These are phyloP conservation scores for Austrofundulus limnaeus DNA, from an alignment of 2,113 vertebrate genomes.

Conservation along the genomic window DNA sequence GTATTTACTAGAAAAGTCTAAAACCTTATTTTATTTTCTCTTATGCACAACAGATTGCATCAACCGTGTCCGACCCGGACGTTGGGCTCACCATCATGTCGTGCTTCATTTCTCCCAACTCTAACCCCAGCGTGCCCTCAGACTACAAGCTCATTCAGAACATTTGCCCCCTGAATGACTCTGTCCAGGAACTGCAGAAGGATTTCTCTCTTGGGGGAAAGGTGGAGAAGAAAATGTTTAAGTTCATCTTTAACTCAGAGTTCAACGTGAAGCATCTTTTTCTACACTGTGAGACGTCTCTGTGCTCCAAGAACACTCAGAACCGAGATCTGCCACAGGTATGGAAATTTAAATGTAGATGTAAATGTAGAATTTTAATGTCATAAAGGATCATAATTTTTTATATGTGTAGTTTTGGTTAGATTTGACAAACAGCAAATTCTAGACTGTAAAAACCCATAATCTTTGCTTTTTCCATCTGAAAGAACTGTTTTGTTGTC, in stretches of 20 bases:
- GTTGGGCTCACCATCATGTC: conserved; percentile 90
- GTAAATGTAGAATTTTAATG: no score
- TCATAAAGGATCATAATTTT: no score
- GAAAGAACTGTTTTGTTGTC: not conserved
- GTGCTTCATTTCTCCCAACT: conserved; percentile 86
- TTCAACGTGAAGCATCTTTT: conserved; percentile 87
- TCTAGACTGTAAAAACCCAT: no score
- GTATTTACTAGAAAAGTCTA: not conserved
- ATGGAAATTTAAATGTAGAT: no score
- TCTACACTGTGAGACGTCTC: conserved; percentile 91
- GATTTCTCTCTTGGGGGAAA: conserved; percentile 73
- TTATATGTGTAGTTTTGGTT: no score
- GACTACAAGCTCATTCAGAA: conserved; percentile 91
- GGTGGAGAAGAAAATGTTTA: conserved; percentile 86
- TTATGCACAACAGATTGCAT: conserved; percentile 81
- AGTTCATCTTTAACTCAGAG: conserved; percentile 87
- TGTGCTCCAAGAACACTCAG: conserved; percentile 81
- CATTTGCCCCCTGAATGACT: conserved; percentile 91
- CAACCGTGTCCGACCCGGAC: conserved; percentile 84
- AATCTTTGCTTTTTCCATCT: no score
- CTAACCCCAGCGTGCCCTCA: conserved; percentile 78
- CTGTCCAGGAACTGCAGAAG: conserved; percentile 79
- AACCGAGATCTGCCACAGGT: conserved; percentile 82
- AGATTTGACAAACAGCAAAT: no score
- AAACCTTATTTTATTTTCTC: conserved; percentile 32